These are phyloP conservation scores for Ophioderma brevispina DNA, from an alignment of 35 echinoderm and acorn worm genomes.

Conservation along the genomic window DNA sequence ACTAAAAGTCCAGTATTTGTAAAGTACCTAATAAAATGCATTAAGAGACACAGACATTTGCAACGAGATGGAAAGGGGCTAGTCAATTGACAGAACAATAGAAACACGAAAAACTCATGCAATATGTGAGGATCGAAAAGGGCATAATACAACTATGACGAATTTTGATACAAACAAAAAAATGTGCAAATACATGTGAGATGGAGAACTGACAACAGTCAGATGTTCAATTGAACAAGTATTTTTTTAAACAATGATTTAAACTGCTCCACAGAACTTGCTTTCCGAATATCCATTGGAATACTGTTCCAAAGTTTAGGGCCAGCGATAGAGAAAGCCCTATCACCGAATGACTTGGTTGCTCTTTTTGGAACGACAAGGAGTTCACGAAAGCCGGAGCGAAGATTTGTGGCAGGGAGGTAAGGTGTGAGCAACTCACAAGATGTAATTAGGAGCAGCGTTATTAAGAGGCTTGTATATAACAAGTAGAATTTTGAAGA, in stretches of 20 bases:
- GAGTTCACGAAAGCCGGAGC: not conserved
- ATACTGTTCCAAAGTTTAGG: not conserved
- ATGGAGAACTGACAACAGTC: too few relatives aligned
- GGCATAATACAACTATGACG: too few relatives aligned
- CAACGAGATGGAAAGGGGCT: too few relatives aligned
- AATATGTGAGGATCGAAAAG: too few relatives aligned
- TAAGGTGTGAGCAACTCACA: not conserved
- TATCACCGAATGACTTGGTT: not conserved
- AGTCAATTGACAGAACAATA: too few relatives aligned
- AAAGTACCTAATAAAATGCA: too few relatives aligned
- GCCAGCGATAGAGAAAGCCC: not conserved
- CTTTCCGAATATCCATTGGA: not conserved
- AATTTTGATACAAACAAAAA: too few relatives aligned
- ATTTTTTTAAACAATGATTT: not conserved
- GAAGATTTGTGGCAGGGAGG: not conserved
- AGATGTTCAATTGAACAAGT: not conserved
- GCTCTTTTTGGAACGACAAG: not conserved
- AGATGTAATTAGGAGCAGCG: conserved; percentile 30
- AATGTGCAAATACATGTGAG: too few relatives aligned
- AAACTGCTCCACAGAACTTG: not conserved
- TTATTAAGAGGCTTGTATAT: conserved; percentile 39
- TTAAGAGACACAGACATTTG: too few relatives aligned
- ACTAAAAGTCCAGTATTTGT: too few relatives aligned
- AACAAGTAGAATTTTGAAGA: conserved; percentile 54
- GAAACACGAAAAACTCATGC: too few relatives aligned